Conservation (phyloP, 2,888 invertebrate genomes). For the Margaritifera margaritifera region DNA sequence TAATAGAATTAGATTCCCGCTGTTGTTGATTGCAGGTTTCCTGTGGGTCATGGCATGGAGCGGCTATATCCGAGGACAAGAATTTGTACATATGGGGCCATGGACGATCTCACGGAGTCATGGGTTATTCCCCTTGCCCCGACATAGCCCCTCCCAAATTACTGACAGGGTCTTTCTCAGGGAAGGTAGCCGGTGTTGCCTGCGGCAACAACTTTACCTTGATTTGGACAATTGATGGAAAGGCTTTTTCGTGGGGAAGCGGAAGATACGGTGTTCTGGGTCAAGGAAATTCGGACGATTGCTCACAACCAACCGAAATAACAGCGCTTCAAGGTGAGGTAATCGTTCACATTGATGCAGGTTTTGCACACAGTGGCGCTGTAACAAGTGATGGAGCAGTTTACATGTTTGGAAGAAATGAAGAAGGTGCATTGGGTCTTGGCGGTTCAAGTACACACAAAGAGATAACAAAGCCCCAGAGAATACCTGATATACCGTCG, state of each 20-base stretch:
- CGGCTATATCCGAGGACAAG: constrained; percentile 40
- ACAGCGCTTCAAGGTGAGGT: constrained; percentile 14
- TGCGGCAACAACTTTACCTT: constrained; percentile 58
- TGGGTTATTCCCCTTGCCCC: constrained; percentile 17
- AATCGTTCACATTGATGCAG: constrained; percentile 39
- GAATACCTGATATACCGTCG: too few species aligned
- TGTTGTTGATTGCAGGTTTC: constrained; percentile 42
- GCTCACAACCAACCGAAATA: constrained; percentile 28
- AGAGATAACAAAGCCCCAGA: constrained; percentile 15
- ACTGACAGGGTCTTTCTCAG: constrained; percentile 23
- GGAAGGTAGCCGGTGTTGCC: constrained; percentile 41
- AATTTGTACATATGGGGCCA: constrained; percentile 56
- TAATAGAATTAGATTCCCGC: not conserved
- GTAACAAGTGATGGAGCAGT: constrained; percentile 39
- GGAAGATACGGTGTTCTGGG: constrained; percentile 56
- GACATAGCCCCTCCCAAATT: constrained; percentile 12
- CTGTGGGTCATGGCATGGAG: constrained; percentile 60
- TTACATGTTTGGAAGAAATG: constrained; percentile 50
- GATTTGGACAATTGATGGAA: constrained; percentile 47
- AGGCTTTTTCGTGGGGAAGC: constrained; percentile 52
- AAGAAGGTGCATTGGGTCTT: constrained; percentile 47
- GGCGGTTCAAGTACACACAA: constrained; percentile 13
- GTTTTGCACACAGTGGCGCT: constrained; percentile 50
- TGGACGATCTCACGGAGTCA: constrained; percentile 46
- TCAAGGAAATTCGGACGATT: constrained; percentile 38